Evolutionary conservation across 2,113 vertebrate species (phyloP), one percentile per base, ranked within the genome.

Genomic region (Cyprinus carpio): DNA sequence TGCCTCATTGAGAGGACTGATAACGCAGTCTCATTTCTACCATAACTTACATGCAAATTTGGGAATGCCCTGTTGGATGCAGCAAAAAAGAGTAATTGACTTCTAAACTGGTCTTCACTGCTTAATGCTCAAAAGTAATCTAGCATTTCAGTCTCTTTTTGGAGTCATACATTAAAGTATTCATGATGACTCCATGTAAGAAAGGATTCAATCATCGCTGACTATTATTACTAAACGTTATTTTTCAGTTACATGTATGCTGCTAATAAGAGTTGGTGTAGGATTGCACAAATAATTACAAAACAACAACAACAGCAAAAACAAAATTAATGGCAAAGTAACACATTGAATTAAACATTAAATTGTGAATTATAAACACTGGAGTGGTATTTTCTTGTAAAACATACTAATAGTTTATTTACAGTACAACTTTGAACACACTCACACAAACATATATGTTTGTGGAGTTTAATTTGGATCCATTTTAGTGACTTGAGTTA

Each of bases 21-120:
- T 81, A 81, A 31, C 6, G 56, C 64, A 29, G 40, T 46, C 62
- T 81, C 43, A 81, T 81, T 81, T 81, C 79, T 49, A 51, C 27
- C 43, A 49, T 46, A 34, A 81, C 27, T 51, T 34, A 18, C 40
- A 67, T 69, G 43, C 43, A 51, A 67, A 69, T 69, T 29, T 67
- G 62, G 46, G 46, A 67, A 51, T 65, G n/a, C 46, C 31, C 60
- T 40, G 62, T 60, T 79, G 75, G 65, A 78, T 58, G 49, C 64
- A 56, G 84, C 46, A 85, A 80, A 79, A 85, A 6, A 65, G 8
- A 65, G 8, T 54, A 84, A 77, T 78, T 78, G 74, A 20, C 74
- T 65, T 43, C 46, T 72, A 29, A 84, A 84, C 34, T 67, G 51
- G 31, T 80, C 58, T 64, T 80, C 56, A 25, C 37, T 62, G 7